Evolutionary conservation across 2,888 invertebrate genomes (phyloP).

Genomic region (Tanytarsus gracilentus): DNA sequence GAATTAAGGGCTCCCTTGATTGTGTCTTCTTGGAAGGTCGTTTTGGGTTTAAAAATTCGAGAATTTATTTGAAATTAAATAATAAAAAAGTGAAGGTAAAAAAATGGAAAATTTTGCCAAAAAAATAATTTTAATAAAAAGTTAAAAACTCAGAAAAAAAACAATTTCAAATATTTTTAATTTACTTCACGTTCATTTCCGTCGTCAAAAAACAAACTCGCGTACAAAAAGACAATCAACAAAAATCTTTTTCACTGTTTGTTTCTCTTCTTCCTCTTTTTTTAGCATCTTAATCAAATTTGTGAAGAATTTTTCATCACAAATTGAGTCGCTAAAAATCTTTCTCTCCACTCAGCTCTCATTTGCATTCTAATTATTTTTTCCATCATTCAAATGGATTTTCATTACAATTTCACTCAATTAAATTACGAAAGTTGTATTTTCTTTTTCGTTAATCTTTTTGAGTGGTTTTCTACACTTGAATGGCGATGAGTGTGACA

Average conservation of each 20-base stretch:
- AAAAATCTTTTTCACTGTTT: background rate
- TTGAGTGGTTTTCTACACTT: constrained; percentile 4
- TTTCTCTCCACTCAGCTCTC: background rate
- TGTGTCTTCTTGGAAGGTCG: no score
- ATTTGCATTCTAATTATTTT: constrained; percentile 28
- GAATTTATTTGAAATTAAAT: no score
- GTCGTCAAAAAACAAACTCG: no score
- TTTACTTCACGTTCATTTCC: no score
- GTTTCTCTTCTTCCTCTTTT: background rate
- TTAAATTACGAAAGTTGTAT: constrained; percentile 20
- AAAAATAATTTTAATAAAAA: no score
- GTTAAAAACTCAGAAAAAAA: no score
- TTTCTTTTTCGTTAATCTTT: constrained; percentile 15
- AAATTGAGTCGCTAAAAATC: constrained; percentile 8
- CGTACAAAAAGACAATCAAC: background rate
- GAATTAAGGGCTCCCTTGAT: no score
- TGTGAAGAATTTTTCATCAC: background rate
- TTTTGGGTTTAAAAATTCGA: no score
- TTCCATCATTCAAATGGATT: background rate
- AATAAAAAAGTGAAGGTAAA: no score
- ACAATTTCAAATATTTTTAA: no score
- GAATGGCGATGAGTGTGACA: background rate
- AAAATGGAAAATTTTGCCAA: no score
- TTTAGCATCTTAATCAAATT: constrained; percentile 4
- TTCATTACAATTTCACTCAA: constrained; percentile 5